Conservation (phyloP, 2,888 invertebrate species). For the Cordilura impudica region DNA sequence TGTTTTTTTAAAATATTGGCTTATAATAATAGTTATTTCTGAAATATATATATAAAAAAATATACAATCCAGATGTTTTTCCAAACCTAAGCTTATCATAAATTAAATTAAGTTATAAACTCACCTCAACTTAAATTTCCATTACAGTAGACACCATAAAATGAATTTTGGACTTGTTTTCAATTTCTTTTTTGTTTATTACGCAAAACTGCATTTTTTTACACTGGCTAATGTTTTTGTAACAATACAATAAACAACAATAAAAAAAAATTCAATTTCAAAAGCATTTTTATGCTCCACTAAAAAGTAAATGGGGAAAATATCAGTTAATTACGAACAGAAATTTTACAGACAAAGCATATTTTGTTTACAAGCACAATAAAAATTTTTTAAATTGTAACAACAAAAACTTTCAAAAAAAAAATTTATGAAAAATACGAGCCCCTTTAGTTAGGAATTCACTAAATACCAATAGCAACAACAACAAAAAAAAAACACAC, state of each 20-base stretch:
- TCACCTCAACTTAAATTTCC: background rate
- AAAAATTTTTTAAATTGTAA: constrained; percentile 16
- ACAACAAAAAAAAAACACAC: background rate
- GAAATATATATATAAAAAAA: too few relatives aligned
- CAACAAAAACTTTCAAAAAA: background rate
- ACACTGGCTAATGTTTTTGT: background rate
- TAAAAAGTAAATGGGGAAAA: constrained; percentile 13
- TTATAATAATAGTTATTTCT: too few relatives aligned
- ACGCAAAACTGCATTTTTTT: background rate
- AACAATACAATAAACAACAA: background rate
- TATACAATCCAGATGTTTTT: too few relatives aligned
- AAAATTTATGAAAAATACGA: background rate
- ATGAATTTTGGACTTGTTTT: background rate
- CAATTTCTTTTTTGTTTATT: background rate
- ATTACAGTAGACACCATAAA: background rate
- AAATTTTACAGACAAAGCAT: background rate
- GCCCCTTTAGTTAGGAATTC: background rate
- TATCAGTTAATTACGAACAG: background rate
- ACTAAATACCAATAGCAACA: background rate
- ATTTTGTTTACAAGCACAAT: constrained; percentile 31
- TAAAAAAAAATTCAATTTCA: too few relatives aligned
- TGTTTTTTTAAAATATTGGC: too few relatives aligned
- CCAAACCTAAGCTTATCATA: too few relatives aligned
- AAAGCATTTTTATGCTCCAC: constrained; percentile 36
- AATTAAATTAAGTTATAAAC: background rate